Percentiles rank a stretch among this genome's conserved stretches.
These are phyloP conservation scores for Ypsolopha sequella DNA, from an alignment of 2,888 invertebrate genomes.

Conservation along the genomic window DNA sequence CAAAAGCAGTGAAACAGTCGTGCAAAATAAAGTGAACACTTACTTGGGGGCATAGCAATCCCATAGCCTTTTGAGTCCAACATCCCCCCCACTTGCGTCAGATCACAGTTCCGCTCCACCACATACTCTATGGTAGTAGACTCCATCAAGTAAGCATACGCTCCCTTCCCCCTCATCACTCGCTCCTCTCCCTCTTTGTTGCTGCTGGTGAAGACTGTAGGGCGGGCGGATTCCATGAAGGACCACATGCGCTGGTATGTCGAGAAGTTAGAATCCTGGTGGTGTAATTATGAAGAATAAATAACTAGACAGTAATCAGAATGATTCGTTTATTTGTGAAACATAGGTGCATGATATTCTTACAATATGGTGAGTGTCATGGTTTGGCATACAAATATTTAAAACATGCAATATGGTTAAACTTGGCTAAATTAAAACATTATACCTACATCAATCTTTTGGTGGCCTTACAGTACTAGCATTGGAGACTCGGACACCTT, in stretches of 20 bases:
- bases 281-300: constrained; percentile 6
- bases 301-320: no score
- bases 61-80: constrained; percentile 96
- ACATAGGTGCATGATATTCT: no score
- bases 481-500: no score
- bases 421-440: no score
- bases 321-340: no score
- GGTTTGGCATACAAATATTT: no score
- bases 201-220: constrained; percentile 86
- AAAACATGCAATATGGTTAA: no score
- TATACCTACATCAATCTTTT: no score
- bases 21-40: constrained; percentile 25
- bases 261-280: constrained; percentile 91
- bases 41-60: constrained; percentile 93
- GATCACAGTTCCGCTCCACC: constrained; percentile 89
- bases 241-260: constrained; percentile 97
- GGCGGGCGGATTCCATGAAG: constrained; percentile 90
- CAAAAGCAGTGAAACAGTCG: background rate
- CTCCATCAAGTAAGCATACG: constrained; percentile 98
- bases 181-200: constrained; percentile 93
- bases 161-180: constrained; percentile 85
- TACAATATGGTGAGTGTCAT: no score
- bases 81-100: constrained; percentile 92
- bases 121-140: constrained; percentile 97
- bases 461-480: no score